Evolutionary conservation across 2,888 invertebrate species (phyloP), one percentile per base, ranked within the genome.

Genomic region (Patella caerulea): DNA sequence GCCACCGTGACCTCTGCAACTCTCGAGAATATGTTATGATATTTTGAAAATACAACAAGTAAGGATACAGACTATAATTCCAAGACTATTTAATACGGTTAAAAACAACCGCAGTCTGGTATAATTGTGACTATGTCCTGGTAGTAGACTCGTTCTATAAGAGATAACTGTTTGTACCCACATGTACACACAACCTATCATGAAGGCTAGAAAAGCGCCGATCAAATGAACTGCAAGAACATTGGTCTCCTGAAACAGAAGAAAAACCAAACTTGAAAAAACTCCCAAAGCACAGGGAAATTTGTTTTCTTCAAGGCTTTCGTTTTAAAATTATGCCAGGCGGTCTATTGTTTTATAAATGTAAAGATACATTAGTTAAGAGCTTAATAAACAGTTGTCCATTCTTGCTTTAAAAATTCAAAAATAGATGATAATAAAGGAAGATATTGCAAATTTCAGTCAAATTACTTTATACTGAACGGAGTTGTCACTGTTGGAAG

Each of bases 181-280:
- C 91, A 95, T 94, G 91, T 96, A 97, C 74, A 95, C 90, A 45
- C 95, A 94, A 29, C 96, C 96, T 84, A 95, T 93, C 76, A 95
- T 95, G 92, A 96, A 97, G 77, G 95, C 95, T 84, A 94, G 89
- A 73, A 94, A 92, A 9, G 96, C 96, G 2, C 96, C 96, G 69
- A 94, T 90, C 70, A 95, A 92, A 87, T 96, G 96, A 3, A 95
- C 94, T 45, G 93, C 90, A 56, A 95, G 91, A 0, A 94, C 94
- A 87, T 94, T 94, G 0, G 94, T 94, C 89, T 95, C 95, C 93
- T 92, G 86, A 52, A 91, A 83, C 19, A 17, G 17, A 19, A 45
- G 29, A 12, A 55, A 55, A 34, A 45, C 17, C 45, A 34, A 19
- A 55, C 14, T 71, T 19, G 15, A 11, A 56, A 19, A 15, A 24